These are phyloP conservation scores for Ichneumoninae sp. DNA, from an alignment of 2,888 invertebrate species.

Conservation along the genomic window DNA sequence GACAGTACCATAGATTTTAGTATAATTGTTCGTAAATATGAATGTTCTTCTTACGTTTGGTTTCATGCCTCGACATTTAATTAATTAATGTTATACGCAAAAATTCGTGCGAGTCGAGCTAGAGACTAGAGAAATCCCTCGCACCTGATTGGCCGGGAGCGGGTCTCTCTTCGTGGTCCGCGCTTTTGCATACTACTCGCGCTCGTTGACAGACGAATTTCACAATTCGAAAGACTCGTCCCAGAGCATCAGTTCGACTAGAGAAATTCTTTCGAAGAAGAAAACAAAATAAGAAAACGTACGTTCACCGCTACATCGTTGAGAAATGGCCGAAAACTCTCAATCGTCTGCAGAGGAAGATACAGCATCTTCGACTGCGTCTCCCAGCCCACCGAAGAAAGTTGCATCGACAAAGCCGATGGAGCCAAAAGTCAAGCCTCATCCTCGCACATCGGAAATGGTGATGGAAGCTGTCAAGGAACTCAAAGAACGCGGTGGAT, in stretches of 20 bases:
- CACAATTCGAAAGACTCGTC: not conserved
- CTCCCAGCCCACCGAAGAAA: constrained; percentile 26
- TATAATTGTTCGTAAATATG: not conserved
- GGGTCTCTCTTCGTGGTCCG: constrained; percentile 79
- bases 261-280: not conserved
- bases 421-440: constrained; percentile 78
- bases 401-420: constrained; percentile 37
- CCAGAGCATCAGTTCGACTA: not conserved
- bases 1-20: not conserved
- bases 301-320: not conserved
- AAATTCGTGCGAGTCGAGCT: not conserved
- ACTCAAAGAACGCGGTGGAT: constrained; percentile 87
- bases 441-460: constrained; percentile 86
- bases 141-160: not conserved
- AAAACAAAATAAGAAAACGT: not conserved
- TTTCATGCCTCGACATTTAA: not conserved
- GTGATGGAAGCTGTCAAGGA: constrained; percentile 86
- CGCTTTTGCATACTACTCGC: constrained; percentile 21
- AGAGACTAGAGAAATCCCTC: not conserved
- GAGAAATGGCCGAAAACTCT: constrained; percentile 55
- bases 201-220: not conserved
- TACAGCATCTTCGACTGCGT: constrained; percentile 40
- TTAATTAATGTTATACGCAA: not conserved
- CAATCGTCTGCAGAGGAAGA: constrained; percentile 40
- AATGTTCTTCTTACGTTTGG: not conserved